These are phyloP conservation scores for Pangasius larnaudii DNA, from an alignment of 2,797 vertebrate species.

Conservation along the genomic window DNA sequence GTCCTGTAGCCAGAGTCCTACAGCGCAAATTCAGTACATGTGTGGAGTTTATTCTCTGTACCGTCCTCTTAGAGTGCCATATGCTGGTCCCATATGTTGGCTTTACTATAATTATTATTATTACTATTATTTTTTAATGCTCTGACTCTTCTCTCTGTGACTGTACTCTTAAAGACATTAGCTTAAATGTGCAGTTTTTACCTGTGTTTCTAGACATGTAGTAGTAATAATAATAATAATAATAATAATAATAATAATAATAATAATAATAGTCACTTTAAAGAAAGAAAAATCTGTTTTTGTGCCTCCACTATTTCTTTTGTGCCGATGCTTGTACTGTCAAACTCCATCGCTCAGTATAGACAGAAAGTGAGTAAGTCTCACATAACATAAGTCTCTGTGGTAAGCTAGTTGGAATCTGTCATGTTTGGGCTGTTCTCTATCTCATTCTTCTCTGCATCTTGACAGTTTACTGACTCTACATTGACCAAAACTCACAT, in stretches of 20 bases:
- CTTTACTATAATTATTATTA: neutral
- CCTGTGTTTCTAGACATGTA: neutral
- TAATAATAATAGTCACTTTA: neutral
- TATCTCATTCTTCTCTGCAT: neutral
- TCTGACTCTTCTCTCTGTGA: neutral
- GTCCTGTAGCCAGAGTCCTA: neutral
- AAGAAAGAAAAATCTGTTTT: neutral
- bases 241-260: too few relatives aligned
- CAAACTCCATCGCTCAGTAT: neutral
- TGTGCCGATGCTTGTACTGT: neutral
- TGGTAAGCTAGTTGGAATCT: neutral
- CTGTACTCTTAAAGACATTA: neutral
- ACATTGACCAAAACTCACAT: neutral
- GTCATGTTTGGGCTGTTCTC: neutral
- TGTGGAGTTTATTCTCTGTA: neutral
- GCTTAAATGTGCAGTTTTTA: neutral
- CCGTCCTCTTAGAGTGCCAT: neutral
- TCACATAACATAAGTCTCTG: neutral
- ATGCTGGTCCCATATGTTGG: slow-evolving; percentile 1
- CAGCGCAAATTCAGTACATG: neutral
- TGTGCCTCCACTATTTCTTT: neutral
- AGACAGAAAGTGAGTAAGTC: neutral
- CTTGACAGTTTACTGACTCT: neutral
- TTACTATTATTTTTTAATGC: neutral
- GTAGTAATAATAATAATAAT: neutral